Evolutionary conservation across 2,888 invertebrate species (phyloP).

Genomic region (Xylota segnis): DNA sequence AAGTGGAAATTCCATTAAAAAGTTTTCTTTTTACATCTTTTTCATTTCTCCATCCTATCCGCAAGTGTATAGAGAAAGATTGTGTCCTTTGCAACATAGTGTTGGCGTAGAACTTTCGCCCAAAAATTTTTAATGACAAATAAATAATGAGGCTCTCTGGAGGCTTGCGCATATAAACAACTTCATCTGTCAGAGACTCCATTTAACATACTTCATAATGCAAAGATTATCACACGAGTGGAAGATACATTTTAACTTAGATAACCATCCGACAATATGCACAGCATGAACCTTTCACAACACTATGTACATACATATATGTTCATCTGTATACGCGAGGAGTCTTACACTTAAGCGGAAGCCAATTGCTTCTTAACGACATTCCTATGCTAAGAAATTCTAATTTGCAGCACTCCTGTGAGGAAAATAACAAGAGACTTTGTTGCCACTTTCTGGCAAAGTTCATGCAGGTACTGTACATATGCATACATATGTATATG

Average conservation of each 20-base stretch:
- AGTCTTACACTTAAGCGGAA: slow-evolving; percentile 55
- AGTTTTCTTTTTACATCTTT: slow-evolving; percentile 37
- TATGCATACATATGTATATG: too few species aligned
- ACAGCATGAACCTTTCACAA: slow-evolving; percentile 35
- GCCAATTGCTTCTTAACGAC: slow-evolving; percentile 68
- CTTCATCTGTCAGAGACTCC: slow-evolving; percentile 43
- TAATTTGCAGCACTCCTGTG: slow-evolving; percentile 34
- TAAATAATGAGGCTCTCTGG: slow-evolving; percentile 52
- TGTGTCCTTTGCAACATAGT: slow-evolving; percentile 8
- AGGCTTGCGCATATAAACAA: slow-evolving; percentile 69
- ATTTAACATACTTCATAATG: slow-evolving; percentile 33
- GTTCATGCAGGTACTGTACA: slow-evolving; percentile 7
- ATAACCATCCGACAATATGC: slow-evolving; percentile 52
- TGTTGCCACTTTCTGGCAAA: slow-evolving; percentile 23
- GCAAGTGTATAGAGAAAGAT: slow-evolving; percentile 4
- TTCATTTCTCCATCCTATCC: slow-evolving; percentile 9
- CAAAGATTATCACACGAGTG: not conserved
- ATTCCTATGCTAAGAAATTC: slow-evolving; percentile 59
- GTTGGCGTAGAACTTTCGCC: slow-evolving; percentile 8
- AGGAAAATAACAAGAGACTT: slow-evolving; percentile 28
- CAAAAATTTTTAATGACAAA: slow-evolving; percentile 46
- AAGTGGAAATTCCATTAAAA: slow-evolving; percentile 66
- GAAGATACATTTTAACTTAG: slow-evolving; percentile 41
- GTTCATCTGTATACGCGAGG: too few species aligned
- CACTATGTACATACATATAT: not conserved